phyloP scores from a whole-genome alignment of 2,113 vertebrate species.

The Daphoenositta chrysoptera region DNA sequence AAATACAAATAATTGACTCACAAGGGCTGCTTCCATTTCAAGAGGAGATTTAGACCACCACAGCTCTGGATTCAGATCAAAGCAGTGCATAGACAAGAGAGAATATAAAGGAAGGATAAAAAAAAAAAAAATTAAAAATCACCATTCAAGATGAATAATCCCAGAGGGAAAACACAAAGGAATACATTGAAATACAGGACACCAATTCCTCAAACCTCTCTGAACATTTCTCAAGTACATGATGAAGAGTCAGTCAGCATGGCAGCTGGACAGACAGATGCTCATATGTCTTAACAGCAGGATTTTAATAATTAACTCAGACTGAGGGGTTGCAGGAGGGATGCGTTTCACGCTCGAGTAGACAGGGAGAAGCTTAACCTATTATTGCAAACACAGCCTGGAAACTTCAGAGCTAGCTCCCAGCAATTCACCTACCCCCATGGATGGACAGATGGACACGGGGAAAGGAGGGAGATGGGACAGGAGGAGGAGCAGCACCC shows the following conservation, averaged over 20 bases:
- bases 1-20: not conserved
- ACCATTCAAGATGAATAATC: not conserved
- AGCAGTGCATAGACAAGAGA: not conserved
- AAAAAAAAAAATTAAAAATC: not conserved
- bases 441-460: not conserved
- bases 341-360: not conserved
- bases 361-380: not conserved
- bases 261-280: slow-evolving; percentile 52
- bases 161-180: not conserved
- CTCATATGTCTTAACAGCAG: slow-evolving; percentile 12
- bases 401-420: not conserved
- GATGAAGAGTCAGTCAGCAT: not conserved
- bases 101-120: not conserved
- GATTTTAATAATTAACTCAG: slow-evolving; percentile 52
- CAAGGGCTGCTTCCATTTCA: not conserved
- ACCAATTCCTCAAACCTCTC: not conserved
- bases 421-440: not conserved
- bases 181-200: not conserved
- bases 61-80: not conserved
- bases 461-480: not conserved
- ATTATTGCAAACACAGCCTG: not conserved
- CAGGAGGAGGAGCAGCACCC: not conserved
- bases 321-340: not conserved
- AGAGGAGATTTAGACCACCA: not conserved
- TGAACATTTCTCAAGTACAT: not conserved